These are phyloP conservation scores for Rhagonycha fulva DNA, from an alignment of 2,888 invertebrate species.

Conservation along the genomic window DNA sequence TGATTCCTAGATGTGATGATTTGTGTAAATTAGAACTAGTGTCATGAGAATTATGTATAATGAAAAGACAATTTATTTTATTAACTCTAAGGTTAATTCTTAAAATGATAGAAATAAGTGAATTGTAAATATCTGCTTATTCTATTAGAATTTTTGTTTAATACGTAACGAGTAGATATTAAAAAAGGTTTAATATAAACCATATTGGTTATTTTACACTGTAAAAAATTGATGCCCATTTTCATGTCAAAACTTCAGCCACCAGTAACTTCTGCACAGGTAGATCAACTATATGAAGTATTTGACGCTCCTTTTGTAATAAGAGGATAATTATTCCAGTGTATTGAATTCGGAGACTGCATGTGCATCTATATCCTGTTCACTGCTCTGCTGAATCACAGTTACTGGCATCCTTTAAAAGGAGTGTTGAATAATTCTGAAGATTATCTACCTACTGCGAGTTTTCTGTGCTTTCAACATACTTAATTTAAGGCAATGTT, in stretches of 20 bases:
- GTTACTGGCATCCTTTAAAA: neutral
- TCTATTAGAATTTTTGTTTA: neutral
- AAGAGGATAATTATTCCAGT: neutral
- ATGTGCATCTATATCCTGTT: neutral
- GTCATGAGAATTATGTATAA: constrained; percentile 2
- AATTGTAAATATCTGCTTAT: constrained; percentile 5
- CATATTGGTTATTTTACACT: constrained; percentile 1
- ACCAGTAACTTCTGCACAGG: neutral
- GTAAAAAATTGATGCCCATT: neutral
- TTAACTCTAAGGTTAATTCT: neutral
- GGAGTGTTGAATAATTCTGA: neutral
- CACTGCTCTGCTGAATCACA: neutral
- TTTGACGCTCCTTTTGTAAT: neutral
- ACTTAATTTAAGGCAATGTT: neutral
- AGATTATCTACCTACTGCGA: neutral
- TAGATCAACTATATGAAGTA: neutral
- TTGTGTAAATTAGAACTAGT: constrained; percentile 8
- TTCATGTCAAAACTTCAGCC: neutral
- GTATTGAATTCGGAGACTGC: neutral
- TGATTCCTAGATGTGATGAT: constrained; percentile 19
- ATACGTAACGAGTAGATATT: constrained; percentile 12
- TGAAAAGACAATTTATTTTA: neutral
- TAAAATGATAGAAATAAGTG: constrained; percentile 13
- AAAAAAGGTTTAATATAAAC: neutral
- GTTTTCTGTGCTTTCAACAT: neutral